Conservation (phyloP, 2,797 vertebrate species). For the Sebastes goodei region DNA sequence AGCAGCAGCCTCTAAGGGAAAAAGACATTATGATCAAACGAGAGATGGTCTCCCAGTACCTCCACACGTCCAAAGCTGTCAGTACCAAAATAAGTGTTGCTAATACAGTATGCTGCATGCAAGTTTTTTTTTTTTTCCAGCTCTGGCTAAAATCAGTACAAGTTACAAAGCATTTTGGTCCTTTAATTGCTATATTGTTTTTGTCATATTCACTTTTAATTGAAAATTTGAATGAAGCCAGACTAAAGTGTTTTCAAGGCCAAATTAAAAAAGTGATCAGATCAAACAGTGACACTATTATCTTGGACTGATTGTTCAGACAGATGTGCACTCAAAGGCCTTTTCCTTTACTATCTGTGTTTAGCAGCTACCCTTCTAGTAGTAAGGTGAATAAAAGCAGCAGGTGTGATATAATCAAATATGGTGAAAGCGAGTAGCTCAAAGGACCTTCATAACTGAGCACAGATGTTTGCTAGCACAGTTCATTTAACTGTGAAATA, state of each 20-base stretch:
- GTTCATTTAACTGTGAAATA: constrained; percentile 51
- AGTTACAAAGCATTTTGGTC: background rate
- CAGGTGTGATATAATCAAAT: constrained; percentile 17
- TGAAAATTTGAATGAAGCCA: no score
- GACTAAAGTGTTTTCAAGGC: no score
- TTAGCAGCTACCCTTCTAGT: background rate
- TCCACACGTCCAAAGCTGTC: constrained; percentile 90
- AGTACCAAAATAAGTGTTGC: constrained; percentile 62
- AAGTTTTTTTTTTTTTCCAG: background rate
- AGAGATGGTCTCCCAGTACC: constrained; percentile 94
- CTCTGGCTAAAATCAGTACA: background rate
- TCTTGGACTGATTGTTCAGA: background rate
- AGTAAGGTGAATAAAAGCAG: background rate
- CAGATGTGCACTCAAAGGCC: background rate
- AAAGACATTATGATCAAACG: constrained; percentile 92
- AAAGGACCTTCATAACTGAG: constrained; percentile 9
- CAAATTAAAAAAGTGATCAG: no score
- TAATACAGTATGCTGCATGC: background rate
- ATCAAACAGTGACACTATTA: background rate
- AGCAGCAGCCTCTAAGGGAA: constrained; percentile 87
- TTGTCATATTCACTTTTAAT: background rate
- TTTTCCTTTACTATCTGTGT: background rate
- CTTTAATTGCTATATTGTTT: background rate
- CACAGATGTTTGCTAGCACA: constrained; percentile 35
- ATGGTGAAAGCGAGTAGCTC: background rate